Conservation (phyloP, 2,113 vertebrate species). For the Phalacrocorax aristotelis region DNA sequence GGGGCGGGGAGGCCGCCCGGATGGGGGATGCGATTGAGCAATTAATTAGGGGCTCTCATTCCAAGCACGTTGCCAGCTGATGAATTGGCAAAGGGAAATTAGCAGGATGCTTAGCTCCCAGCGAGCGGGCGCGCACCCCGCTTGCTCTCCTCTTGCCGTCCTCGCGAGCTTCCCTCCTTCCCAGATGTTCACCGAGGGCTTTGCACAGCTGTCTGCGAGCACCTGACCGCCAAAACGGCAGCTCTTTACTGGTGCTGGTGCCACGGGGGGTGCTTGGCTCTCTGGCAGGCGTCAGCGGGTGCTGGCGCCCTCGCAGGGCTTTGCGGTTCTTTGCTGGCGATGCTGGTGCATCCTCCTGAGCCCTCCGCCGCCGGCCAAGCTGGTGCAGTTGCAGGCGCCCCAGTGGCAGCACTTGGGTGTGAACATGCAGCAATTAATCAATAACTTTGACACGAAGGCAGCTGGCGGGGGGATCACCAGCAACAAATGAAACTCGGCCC, state of each 20-base stretch:
- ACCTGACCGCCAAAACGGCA: background rate
- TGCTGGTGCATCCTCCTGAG: background rate
- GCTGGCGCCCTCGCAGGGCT: background rate
- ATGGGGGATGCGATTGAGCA: constrained; percentile 35
- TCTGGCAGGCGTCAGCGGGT: accelerated
- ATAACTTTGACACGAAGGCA: background rate
- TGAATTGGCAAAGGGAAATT: constrained; percentile 58
- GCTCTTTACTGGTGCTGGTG: background rate
- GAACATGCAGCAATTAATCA: background rate
- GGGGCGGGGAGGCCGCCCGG: constrained; percentile 36
- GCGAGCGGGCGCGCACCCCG: background rate
- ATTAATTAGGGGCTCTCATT: constrained; percentile 73
- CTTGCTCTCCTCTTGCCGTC: background rate
- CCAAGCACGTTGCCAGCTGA: constrained; percentile 62
- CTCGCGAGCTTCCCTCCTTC: background rate
- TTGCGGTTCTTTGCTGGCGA: background rate
- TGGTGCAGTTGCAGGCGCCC: background rate
- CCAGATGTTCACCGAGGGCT: background rate
- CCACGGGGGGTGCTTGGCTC: accelerated
- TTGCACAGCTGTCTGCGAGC: constrained; percentile 3
- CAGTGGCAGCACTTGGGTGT: background rate
- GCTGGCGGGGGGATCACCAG: background rate
- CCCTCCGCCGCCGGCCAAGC: background rate
- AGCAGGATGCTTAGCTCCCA: constrained; percentile 14
- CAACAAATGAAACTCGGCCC: background rate